Percentiles rank a stretch among this genome's conserved stretches.
Evolutionary conservation across 1,140 invertebrate genomes (phyloP).

Genomic region (Drosophila lacertosa): DNA sequence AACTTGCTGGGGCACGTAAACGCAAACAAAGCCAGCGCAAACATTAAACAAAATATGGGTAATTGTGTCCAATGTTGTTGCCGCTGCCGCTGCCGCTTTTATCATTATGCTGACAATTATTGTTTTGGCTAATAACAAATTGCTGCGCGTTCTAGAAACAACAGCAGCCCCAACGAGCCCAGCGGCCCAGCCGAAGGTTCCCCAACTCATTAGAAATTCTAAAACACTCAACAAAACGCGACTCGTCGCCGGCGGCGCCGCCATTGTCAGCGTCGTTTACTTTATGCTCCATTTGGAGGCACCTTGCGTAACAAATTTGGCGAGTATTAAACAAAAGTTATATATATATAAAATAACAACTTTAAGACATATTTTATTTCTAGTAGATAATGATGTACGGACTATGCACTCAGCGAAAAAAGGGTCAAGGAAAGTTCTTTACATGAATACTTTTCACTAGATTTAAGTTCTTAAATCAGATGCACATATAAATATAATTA

Average conservation of each 20-base stretch:
- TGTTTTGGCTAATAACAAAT: slow-evolving; percentile 52
- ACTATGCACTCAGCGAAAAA: background rate
- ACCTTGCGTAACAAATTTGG: slow-evolving; percentile 43
- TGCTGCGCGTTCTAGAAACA: slow-evolving; percentile 64
- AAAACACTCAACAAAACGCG: slow-evolving; percentile 37
- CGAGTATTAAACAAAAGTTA: slow-evolving; percentile 21
- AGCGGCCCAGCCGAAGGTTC: slow-evolving; percentile 55
- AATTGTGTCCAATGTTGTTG: slow-evolving; percentile 65
- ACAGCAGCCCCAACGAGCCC: slow-evolving; percentile 28
- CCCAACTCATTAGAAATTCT: slow-evolving; percentile 65
- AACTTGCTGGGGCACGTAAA: slow-evolving; percentile 45
- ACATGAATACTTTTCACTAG: too few relatives aligned
- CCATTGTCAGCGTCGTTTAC: slow-evolving; percentile 30
- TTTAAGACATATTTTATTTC: slow-evolving; percentile 3
- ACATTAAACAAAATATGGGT: slow-evolving; percentile 62
- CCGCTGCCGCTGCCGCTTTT: slow-evolving; percentile 26
- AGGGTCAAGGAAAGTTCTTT: too few relatives aligned
- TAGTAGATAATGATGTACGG: background rate
- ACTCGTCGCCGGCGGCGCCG: slow-evolving; percentile 3
- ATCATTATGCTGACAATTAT: slow-evolving; percentile 63
- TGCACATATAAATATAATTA: too few relatives aligned
- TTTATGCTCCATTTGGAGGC: slow-evolving; percentile 47
- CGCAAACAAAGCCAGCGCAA: slow-evolving; percentile 37
- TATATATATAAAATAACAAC: background rate
- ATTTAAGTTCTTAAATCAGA: too few relatives aligned